A percentile compares a stretch with the other conserved stretches of the same genome.
These are phyloP conservation scores for Mus caroli DNA, from an alignment of 2,797 vertebrate species.

Conservation along the genomic window DNA sequence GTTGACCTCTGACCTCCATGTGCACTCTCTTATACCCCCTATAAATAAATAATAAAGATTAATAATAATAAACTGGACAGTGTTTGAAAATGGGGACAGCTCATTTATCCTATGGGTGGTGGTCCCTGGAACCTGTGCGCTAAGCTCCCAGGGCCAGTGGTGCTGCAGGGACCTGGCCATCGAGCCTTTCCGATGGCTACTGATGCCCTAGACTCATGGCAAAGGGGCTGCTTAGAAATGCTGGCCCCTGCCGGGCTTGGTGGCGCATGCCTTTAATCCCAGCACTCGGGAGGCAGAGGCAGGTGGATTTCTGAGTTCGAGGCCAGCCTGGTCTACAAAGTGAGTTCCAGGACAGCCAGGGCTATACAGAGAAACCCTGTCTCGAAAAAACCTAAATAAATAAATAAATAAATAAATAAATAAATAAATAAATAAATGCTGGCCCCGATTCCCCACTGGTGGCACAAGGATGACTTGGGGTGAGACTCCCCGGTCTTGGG, in stretches of 20 bases:
- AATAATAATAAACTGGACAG: too few species aligned
- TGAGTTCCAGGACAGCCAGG: too few species aligned
- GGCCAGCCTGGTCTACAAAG: too few species aligned
- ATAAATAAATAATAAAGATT: neutral
- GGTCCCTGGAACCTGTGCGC: neutral
- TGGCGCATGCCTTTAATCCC: too few species aligned
- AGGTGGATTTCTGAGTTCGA: too few species aligned
- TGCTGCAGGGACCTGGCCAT: neutral
- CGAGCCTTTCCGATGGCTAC: neutral
- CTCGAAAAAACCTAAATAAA: too few species aligned
- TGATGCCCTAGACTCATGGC: neutral
- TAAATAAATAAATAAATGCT: neutral
- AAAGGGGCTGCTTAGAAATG: neutral
- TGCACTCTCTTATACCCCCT: neutral
- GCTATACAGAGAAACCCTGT: too few species aligned
- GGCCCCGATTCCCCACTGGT: neutral
- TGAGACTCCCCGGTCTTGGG: accelerated
- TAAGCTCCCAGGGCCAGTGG: neutral
- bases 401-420: too few species aligned
- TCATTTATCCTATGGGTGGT: neutral
- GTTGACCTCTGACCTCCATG: neutral
- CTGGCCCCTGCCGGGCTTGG: too few species aligned
- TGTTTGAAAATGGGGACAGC: neutral
- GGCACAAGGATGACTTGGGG: accelerated
- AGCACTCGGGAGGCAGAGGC: too few species aligned